Conservation (phyloP, 2,113 vertebrate species). For the Cettia cetti region DNA sequence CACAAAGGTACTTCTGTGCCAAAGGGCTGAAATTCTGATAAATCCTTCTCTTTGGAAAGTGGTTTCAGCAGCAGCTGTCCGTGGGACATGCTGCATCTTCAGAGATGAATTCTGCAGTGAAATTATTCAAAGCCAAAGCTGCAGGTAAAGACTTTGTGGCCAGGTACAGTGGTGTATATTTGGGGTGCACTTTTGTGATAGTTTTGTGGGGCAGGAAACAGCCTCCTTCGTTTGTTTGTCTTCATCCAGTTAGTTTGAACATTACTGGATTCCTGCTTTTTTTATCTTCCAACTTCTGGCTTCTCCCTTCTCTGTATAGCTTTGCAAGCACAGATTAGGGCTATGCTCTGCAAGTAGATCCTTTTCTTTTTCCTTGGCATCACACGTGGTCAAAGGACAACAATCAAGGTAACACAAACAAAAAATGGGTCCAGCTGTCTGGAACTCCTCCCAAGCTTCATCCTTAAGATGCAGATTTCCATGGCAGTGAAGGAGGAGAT, state of each 20-base stretch:
- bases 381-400: background rate
- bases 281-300: background rate
- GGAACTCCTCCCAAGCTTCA: background rate
- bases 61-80: background rate
- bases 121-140: background rate
- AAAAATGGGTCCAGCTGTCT: rapidly evolving
- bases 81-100: background rate
- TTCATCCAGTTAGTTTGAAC: background rate
- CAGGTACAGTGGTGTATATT: background rate
- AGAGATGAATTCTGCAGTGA: background rate
- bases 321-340: background rate
- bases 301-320: background rate
- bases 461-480: background rate
- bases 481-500: background rate
- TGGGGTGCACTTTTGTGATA: rapidly evolving
- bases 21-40: background rate
- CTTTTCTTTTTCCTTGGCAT: background rate
- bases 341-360: background rate
- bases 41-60: background rate
- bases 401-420: background rate
- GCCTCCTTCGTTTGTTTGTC: background rate
- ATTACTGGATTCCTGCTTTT: background rate
- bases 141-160: background rate
- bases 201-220: background rate
- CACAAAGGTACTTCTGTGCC: background rate